Conservation (phyloP, 2,888 invertebrate genomes). For the Junonia oenone region DNA sequence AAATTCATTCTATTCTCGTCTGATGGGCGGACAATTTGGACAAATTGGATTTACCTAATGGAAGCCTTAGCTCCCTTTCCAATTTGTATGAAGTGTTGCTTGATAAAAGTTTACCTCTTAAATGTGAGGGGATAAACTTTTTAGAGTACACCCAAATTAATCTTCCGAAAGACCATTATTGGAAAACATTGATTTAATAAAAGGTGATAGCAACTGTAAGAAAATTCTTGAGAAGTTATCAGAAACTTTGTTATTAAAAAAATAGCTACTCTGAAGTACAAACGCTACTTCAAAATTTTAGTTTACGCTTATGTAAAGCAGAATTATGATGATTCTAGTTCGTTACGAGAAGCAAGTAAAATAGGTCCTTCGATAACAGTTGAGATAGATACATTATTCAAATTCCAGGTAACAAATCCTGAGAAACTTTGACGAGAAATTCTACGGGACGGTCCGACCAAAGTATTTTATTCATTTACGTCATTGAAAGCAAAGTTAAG, state of each 20-base stretch:
- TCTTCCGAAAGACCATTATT: slow-evolving; percentile 5
- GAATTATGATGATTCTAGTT: background rate
- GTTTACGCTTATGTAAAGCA: background rate
- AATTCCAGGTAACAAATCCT: slow-evolving; percentile 14
- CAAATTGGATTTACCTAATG: slow-evolving; percentile 38
- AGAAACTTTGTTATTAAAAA: background rate
- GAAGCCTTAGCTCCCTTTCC: slow-evolving; percentile 32
- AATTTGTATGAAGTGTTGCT: slow-evolving; percentile 33
- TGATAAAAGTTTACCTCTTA: slow-evolving; percentile 24
- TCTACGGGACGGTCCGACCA: slow-evolving; percentile 18
- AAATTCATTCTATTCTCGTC: slow-evolving; percentile 31
- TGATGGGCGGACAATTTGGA: slow-evolving; percentile 33
- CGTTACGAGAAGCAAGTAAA: too few relatives aligned
- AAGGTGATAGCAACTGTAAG: background rate
- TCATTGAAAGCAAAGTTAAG: slow-evolving; percentile 28
- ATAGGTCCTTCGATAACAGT: background rate
- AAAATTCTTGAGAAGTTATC: background rate
- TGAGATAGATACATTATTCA: slow-evolving; percentile 12
- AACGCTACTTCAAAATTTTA: background rate
- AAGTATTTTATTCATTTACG: slow-evolving; percentile 32
- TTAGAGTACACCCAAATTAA: slow-evolving; percentile 11
- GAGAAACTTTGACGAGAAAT: slow-evolving; percentile 25
- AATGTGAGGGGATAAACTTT: slow-evolving; percentile 13
- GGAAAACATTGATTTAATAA: background rate
- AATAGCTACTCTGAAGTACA: background rate